Base-by-base conservation (phyloP, 2,888 invertebrate genomes). In the Morpho helenor region DNA sequence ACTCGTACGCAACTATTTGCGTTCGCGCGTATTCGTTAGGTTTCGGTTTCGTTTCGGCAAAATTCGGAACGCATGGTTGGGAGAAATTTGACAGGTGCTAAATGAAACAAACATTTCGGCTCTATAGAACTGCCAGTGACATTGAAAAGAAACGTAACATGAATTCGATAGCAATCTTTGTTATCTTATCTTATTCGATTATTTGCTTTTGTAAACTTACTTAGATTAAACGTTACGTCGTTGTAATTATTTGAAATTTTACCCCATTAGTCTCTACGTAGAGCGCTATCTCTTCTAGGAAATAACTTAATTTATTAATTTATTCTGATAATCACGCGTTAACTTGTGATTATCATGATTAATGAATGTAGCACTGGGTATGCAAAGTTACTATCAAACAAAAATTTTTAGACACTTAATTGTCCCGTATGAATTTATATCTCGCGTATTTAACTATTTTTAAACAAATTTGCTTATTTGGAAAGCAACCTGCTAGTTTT, bases 1-100 rank as follows among this genome's bases (percentile, higher is more conserved):
- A 78, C 50, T 78, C 76, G 80, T 70, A 79, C 80, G 80, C 72
- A 79, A 86, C 84, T 87, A 88, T 87, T 87, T 87, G 79, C 76
- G 83, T 83, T 77, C 76, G 66, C 68, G 73, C 47, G 22, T n/a
- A 22, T 68, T 81, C 81, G 82, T 60, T 67, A 60, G 64, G 63
- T 70, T 75, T 75, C 82, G 84, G 72, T 42, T 48, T 45, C 64
- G 62, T 63, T 68, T 85, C 86, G 87, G 73, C 57, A 59, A 63
- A 76, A 71, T 76, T 72, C 87, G 86, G 76, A 72, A 74, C 87
- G 87, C 87, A 84, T 87, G 16, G 16, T 16, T 16, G 88, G 80
- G 75, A 61, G 61, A 51, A 49, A 49, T 39, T 74, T 80, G 79
- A 80, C 79, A 84, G 78, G 73, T 82, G 73, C 69, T 72, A 72